Evolutionary conservation across 2,888 invertebrate species (phyloP).

Genomic region (Lamellibrachia columna): DNA sequence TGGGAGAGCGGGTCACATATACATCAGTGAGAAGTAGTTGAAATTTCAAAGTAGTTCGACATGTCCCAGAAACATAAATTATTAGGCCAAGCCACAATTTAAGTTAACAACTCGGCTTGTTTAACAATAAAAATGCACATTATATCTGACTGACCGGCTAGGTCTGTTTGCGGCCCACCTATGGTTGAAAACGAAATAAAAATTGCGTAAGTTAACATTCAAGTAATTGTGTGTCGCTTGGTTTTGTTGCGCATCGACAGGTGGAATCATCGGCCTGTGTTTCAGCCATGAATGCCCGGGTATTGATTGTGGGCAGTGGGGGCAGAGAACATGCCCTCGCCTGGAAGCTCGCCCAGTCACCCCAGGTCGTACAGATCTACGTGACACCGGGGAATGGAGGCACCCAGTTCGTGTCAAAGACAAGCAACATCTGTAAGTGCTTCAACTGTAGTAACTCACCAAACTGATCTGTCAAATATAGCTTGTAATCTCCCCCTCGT

Average conservation of each 20-base stretch:
- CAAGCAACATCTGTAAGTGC: constrained; percentile 25
- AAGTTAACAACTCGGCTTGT: no score
- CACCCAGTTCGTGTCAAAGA: constrained; percentile 66
- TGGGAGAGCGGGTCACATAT: no score
- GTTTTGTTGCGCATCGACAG: neutral
- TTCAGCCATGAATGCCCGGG: constrained; percentile 35
- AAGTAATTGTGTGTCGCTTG: neutral
- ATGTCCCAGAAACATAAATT: no score
- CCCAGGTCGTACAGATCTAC: constrained; percentile 71
- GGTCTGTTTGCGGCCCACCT: no score
- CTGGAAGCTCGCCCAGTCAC: constrained; percentile 89
- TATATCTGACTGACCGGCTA: no score
- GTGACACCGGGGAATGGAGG: constrained; percentile 92
- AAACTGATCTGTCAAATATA: neutral
- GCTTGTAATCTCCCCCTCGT: no score
- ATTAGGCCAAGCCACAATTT: no score
- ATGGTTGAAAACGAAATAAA: no score
- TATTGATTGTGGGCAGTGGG: constrained; percentile 83
- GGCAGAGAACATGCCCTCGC: constrained; percentile 95
- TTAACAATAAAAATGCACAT: no score
- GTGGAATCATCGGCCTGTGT: neutral
- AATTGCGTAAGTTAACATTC: no score
- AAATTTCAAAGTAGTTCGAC: no score
- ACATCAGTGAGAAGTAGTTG: no score
- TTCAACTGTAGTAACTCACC: neutral